A percentile compares a stretch with the other conserved stretches of the same genome.
phyloP scores from a whole-genome alignment of 2,888 invertebrate species.

The Cataglyphis cursor region DNA sequence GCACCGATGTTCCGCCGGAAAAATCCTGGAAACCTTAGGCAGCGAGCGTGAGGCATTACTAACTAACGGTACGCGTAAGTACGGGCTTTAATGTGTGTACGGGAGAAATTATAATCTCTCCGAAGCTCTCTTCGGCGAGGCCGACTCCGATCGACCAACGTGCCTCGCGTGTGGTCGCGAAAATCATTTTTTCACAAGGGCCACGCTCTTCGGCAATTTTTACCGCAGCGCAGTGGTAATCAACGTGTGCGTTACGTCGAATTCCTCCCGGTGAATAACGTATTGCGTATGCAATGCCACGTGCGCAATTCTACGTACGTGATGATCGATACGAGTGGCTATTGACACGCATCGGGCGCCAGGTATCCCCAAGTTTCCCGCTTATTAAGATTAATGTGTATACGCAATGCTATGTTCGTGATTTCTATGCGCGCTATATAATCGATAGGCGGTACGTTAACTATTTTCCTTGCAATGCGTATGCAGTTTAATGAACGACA shows the following conservation, averaged over 20 bases:
- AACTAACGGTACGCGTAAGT: conserved; percentile 76
- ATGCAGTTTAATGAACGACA: conserved; percentile 26
- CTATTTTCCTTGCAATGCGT: background rate
- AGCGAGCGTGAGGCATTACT: conserved; percentile 72
- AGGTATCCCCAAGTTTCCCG: conserved; percentile 21
- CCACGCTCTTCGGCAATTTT: conserved; percentile 12
- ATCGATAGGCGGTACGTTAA: conserved; percentile 15
- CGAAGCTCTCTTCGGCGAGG: conserved; percentile 52
- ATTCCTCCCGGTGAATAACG: conserved; percentile 18
- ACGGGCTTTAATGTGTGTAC: conserved; percentile 71
- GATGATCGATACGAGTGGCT: conserved; percentile 24
- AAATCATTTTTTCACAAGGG: conserved; percentile 53
- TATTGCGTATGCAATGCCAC: conserved; percentile 40
- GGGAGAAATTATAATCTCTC: conserved; percentile 70
- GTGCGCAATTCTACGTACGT: conserved; percentile 27
- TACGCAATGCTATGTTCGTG: conserved; percentile 8
- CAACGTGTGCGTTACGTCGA: conserved; percentile 1
- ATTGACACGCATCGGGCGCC: conserved; percentile 15
- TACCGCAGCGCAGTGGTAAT: background rate
- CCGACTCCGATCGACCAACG: conserved; percentile 27
- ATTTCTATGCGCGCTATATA: conserved; percentile 20
- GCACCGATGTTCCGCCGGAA: conserved; percentile 67
- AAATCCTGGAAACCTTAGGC: conserved; percentile 62
- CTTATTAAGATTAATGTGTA: conserved; percentile 44
- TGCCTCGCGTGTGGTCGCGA: conserved; percentile 58